Evolutionary conservation across 2,888 invertebrate species (phyloP), one percentile per base, ranked within the genome.

Genomic region (Drosophila leonis): DNA sequence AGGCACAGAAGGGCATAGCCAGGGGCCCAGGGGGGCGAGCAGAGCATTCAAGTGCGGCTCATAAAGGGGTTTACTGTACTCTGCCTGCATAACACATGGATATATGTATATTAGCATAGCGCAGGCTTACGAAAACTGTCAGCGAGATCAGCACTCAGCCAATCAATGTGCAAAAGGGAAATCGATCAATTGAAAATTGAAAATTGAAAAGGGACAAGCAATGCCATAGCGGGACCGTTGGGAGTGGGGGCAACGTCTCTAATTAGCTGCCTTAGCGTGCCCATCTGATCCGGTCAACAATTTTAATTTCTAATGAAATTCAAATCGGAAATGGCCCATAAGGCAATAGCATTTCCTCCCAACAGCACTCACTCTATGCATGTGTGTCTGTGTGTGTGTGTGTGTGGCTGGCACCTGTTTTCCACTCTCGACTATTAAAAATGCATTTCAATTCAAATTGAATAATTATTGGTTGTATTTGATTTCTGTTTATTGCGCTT

Each of bases 301-400:
- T 57, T 61, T 48, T 35, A 37, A 42, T 67, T 72, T 66, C 68
- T 65, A 78, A 73, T 73, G 56, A 72, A 72, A 65, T 65, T 63
- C 64, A 52, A 65, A 86, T 86, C 78, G 89, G 83, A 78, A 72
- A 63, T 71, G 51, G 41, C 65, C 29, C 48, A 74, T 64, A 75
- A 73, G 74, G 73, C 65, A 39, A 63, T 68, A 71, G 65, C 73
- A 69, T 69, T 78, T 80, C 69, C 83, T 80, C 44, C 60, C 15
- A n/a, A 15, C 37, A 24, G 27, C 20, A 31, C 5, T 12, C 4
- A 20, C 4, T 37, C 13, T n/a, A 15, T 13, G 1, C n/a, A 35
- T 20, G 27, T 8, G 18, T 51, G 15, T 61, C 10, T 42, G 15
- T 33, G 41, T 56, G 13, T 27, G 20, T 27, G 12, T n/a, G 10